Base-by-base conservation (phyloP, 1,140 invertebrate genomes). In the Lamellibrachia luymesi region DNA sequence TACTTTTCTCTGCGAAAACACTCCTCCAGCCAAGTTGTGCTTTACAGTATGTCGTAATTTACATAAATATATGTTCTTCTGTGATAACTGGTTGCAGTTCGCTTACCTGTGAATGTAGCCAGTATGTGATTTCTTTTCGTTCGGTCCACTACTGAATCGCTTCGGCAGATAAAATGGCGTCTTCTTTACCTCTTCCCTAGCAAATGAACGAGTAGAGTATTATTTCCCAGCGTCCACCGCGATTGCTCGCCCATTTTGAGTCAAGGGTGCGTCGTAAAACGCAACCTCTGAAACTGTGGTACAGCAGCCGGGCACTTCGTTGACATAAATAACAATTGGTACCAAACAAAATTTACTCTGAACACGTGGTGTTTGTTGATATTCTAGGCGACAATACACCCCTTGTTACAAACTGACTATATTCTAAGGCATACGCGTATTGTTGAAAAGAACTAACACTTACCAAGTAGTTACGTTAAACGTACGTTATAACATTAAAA, bases 241-340 rank as follows among this genome's bases (percentile, higher is more conserved):
- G 64, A 80, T 80, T 80, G 64, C 64, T 80, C 64, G 64, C 17
- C 64, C 64, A 80, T 80, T 80, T 80, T 22, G 64, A 80, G 4
- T 80, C 64, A 22, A 22, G 64, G 64, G 64, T 80, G 25, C 64
- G 64, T 80, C 64, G 64, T 80, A 80, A 80, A 80, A 80, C 64
- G 64, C 64, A 80, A 80, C 64, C 64, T 10, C 64, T 80, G 64
- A 80, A 80, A 80, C 64, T 80, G 64, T 80, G 64, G 64, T 80
- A 22, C 25, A 80, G 64, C 64, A 80, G 64, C 64, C 64, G 64
- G 64, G 64, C 64, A 80, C 64, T 80, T 80, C 25, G 64, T 80
- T 80, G 64, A 80, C 64, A 80, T 80, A 80, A 80, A 80, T 80
- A 80, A 80, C 64, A 80, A 80, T 80, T 80, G 64, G 64, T 80